These are phyloP conservation scores for Furcifer pardalis DNA, from an alignment of 2,797 vertebrate species.

Conservation along the genomic window DNA sequence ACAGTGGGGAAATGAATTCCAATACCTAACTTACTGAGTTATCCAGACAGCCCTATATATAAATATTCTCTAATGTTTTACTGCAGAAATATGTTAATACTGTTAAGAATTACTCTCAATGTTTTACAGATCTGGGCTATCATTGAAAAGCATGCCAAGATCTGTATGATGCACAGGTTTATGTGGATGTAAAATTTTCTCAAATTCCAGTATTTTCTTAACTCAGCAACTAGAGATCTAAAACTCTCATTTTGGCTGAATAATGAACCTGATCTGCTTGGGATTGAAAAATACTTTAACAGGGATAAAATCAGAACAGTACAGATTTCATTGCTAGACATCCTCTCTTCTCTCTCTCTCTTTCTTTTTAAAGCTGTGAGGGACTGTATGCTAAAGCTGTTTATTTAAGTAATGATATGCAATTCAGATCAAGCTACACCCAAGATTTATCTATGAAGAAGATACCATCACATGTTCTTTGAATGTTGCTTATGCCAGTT, in stretches of 20 bases:
- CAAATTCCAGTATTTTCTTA: background rate
- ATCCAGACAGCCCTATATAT: no score
- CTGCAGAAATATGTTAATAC: background rate
- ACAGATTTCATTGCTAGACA: background rate
- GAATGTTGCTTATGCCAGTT: slow-evolving; percentile 10
- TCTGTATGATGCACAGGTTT: fast-evolving
- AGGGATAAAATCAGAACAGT: slow-evolving; percentile 1
- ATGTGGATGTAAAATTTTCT: slow-evolving; percentile 1
- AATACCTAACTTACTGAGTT: no score
- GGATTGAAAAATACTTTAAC: slow-evolving; percentile 22
- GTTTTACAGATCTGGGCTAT: background rate
- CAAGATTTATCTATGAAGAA: slow-evolving; percentile 5
- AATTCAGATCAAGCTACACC: slow-evolving; percentile 11
- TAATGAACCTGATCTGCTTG: background rate
- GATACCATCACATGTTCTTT: background rate
- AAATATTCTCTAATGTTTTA: background rate
- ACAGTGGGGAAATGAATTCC: no score
- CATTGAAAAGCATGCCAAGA: background rate
- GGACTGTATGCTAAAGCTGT: background rate
- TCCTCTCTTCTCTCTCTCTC: no score
- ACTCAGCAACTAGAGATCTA: slow-evolving; percentile 29
- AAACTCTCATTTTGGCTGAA: slow-evolving; percentile 31
- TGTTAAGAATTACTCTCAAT: background rate
- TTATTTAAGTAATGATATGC: slow-evolving; percentile 21
- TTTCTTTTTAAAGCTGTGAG: background rate